Evolutionary conservation across 2,113 vertebrate species (phyloP).

Genomic region (Cyanoramphus novaezelandiae): DNA sequence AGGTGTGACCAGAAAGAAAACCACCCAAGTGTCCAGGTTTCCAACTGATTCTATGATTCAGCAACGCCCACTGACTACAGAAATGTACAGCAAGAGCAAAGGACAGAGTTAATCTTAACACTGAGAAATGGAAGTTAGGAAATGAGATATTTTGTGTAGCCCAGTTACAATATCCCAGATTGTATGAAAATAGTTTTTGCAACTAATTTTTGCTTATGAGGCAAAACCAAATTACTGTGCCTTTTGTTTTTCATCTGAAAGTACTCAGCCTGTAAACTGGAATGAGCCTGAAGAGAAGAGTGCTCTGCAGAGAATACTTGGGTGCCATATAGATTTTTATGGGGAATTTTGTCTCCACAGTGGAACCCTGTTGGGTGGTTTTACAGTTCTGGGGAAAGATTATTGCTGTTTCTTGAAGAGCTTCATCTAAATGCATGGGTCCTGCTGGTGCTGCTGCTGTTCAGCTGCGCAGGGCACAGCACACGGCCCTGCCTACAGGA

Average conservation of each 20-base stretch:
- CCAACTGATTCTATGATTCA: background rate
- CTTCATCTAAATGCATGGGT: rapidly evolving
- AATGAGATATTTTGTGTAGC: background rate
- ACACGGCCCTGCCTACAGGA: too few species aligned
- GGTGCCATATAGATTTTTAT: background rate
- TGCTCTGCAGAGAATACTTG: background rate
- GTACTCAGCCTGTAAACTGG: background rate
- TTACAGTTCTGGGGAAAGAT: background rate
- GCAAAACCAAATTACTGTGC: slow-evolving; percentile 9
- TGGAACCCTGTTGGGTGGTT: background rate
- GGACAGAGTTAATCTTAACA: background rate
- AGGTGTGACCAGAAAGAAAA: background rate
- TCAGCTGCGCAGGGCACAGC: background rate
- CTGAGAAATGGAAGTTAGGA: background rate
- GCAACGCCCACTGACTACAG: background rate
- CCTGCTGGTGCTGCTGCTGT: background rate
- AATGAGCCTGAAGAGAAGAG: background rate
- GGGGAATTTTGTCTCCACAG: background rate
- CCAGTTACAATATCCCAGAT: background rate
- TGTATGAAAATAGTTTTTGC: slow-evolving; percentile 45
- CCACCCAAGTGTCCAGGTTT: background rate
- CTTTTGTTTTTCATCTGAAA: background rate
- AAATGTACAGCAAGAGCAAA: background rate
- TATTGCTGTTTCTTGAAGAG: background rate
- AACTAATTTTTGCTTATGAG: slow-evolving; percentile 34